A percentile compares a stretch with the other conserved stretches of the same genome.
Evolutionary conservation across 1,140 invertebrate genomes (phyloP).

Genomic region (Babylonia areolata): DNA sequence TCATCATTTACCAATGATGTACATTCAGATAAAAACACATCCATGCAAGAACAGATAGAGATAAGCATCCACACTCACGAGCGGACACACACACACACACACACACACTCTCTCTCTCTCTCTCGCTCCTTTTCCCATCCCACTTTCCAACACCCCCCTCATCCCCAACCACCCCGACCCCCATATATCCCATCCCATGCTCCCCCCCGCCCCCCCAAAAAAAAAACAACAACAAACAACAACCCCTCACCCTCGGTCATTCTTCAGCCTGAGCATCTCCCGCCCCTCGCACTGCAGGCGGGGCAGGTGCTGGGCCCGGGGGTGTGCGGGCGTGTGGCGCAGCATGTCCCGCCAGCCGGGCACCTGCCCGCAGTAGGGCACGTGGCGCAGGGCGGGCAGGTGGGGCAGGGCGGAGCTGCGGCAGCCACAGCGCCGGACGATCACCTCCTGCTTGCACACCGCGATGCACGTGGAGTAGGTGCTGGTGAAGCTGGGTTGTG

Average conservation of each 20-base stretch:
- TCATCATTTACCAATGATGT: too few relatives aligned
- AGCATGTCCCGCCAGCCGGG: slow-evolving; percentile 59
- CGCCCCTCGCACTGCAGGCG: slow-evolving; percentile 63
- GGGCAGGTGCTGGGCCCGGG: slow-evolving; percentile 36
- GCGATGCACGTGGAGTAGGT: slow-evolving; percentile 69
- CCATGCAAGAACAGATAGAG: too few relatives aligned
- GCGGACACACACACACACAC: background rate
- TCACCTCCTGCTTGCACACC: slow-evolving; percentile 67
- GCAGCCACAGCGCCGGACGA: slow-evolving; percentile 64
- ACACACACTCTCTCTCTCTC: background rate
- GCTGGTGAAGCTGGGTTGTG: slow-evolving; percentile 45
- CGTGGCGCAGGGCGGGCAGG: slow-evolving; percentile 40
- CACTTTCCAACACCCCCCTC: too few relatives aligned
- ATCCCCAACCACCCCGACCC: too few relatives aligned
- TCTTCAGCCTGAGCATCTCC: slow-evolving; percentile 61
- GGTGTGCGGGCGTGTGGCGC: slow-evolving; percentile 1
- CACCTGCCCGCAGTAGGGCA: slow-evolving; percentile 66
- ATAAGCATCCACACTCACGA: too few relatives aligned
- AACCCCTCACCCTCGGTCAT: slow-evolving; percentile 54
- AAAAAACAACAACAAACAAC: too few relatives aligned
- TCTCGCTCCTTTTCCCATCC: too few relatives aligned
- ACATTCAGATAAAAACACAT: too few relatives aligned
- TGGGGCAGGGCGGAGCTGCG: slow-evolving; percentile 62
- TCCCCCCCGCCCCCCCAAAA: too few relatives aligned
- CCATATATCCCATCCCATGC: too few relatives aligned